Evolutionary conservation across 2,888 invertebrate genomes (phyloP).

Genomic region (Scrobipalpa atriplicella): DNA sequence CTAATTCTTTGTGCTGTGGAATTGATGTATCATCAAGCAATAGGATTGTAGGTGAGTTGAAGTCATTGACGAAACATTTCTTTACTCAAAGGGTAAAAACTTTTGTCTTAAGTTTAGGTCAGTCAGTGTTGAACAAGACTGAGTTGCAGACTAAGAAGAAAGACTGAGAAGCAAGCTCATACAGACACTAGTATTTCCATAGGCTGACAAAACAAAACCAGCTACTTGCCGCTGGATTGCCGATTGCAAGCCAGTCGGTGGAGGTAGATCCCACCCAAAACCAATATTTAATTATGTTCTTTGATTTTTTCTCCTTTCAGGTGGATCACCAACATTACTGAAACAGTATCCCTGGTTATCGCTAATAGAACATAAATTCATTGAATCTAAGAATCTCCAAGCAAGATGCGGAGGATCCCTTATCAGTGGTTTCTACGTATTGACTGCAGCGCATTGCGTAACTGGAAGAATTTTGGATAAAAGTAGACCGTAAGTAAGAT

Average conservation of each 20-base stretch:
- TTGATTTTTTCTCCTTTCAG: neutral
- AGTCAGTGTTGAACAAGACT: too few species aligned
- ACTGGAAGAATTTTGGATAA: neutral
- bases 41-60: conserved; percentile 3
- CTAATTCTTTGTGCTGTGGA: conserved; percentile 12
- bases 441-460: conserved; percentile 19
- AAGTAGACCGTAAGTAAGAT: neutral
- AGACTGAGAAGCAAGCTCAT: too few species aligned
- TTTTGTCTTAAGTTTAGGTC: too few species aligned
- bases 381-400: neutral
- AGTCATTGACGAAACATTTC: neutral
- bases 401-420: conserved; percentile 17
- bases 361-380: neutral
- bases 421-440: conserved; percentile 8
- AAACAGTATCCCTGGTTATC: conserved; percentile 18
- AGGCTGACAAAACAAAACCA: too few species aligned
- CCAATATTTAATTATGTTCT: too few species aligned
- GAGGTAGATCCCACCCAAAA: too few species aligned
- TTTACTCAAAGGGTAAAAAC: neutral
- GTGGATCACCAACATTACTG: conserved; percentile 5
- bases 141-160: too few species aligned
- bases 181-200: too few species aligned
- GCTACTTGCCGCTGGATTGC: too few species aligned
- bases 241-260: too few species aligned
- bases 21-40: neutral